Evolutionary conservation across 2,797 vertebrate species (phyloP), one percentile per base, ranked within the genome.

Genomic region (Chloroceryle amazona): DNA sequence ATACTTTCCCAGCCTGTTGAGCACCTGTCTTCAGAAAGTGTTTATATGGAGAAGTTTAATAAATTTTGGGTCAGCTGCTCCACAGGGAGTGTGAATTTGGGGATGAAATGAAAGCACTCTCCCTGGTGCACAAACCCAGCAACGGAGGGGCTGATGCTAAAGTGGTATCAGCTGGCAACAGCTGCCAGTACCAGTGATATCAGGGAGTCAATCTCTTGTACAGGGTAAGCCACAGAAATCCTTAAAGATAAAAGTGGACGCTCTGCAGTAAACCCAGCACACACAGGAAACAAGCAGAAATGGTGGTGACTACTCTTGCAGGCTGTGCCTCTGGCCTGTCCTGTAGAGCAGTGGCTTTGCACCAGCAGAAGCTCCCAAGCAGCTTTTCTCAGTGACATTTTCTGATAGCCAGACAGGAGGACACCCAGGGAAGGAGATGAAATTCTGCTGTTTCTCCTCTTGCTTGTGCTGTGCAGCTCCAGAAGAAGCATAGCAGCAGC

Each of bases 261-360:
- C n/a, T 84, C 23, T 54, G 82, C 21, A 22, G 26, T 15, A 11
- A 7, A 73, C 10, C 3, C 65, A 84, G 47, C 79, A 28, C 51
- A 29, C 20, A 9, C 55, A 83, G 94, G 87, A 90, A 93, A 61
- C 0, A 20, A 90, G 44, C 55, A 81, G 81, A 31, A 46, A 10
- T 29, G 9, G 23, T 35, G 67, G 66, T 46, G 60, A 11, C 26
- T 4, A 0, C 26, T 20, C 39, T 66, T 6, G 8, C 57, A 86
- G 63, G 44, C 63, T 82, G 82, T 0, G 0, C 42, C 29, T 39
- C 51, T 54, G 71, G 33, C 68, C 61, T 0, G 0, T 47, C 49
- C 31, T 8, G 28, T 19, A 41, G 25, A 75, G 85, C 46, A 28
- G 26, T 0, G 7, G 37, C 35, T 42, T 87, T 74, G 52, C 29